Percentiles rank a stretch among this genome's conserved stretches.
These are phyloP conservation scores for Corvus hawaiiensis DNA, from an alignment of 2,113 vertebrate species.

Conservation along the genomic window DNA sequence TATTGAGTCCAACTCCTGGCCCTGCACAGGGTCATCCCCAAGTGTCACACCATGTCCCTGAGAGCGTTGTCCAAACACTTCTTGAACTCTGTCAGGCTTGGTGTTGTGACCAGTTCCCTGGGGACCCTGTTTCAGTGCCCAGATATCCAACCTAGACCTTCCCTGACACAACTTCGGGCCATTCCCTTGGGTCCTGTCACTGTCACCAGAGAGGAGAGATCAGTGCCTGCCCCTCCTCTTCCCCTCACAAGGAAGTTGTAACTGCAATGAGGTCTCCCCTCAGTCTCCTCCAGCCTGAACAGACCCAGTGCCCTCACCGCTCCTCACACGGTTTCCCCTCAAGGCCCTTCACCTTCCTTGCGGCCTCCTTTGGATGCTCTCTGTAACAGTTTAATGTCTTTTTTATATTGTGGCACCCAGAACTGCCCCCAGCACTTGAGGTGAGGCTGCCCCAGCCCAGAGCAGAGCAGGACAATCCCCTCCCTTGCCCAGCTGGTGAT, in stretches of 20 bases:
- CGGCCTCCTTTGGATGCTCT: not conserved
- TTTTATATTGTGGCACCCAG: not conserved
- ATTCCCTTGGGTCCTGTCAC: not conserved
- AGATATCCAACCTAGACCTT: not conserved
- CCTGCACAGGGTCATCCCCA: not conserved
- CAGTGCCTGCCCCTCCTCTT: not conserved
- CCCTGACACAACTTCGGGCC: not conserved
- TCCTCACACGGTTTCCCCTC: not conserved
- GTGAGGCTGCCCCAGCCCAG: not conserved
- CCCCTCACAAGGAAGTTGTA: accelerated
- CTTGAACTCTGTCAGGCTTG: not conserved
- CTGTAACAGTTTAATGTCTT: not conserved
- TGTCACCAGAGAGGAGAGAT: not conserved
- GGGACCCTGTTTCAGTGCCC: not conserved
- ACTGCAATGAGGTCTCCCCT: accelerated
- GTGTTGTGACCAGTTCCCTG: not conserved
- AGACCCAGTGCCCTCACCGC: accelerated
- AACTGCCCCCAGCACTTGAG: not conserved
- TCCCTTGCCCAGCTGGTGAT: accelerated
- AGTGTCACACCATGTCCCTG: too few relatives aligned
- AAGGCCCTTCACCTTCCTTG: not conserved
- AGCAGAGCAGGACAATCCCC: not conserved
- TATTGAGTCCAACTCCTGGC: not conserved
- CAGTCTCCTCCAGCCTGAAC: not conserved
- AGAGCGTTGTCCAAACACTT: accelerated